A percentile compares a stretch with the other conserved stretches of the same genome.
phyloP scores from a whole-genome alignment of 2,888 invertebrate species.

The Lepas anatifera region DNA sequence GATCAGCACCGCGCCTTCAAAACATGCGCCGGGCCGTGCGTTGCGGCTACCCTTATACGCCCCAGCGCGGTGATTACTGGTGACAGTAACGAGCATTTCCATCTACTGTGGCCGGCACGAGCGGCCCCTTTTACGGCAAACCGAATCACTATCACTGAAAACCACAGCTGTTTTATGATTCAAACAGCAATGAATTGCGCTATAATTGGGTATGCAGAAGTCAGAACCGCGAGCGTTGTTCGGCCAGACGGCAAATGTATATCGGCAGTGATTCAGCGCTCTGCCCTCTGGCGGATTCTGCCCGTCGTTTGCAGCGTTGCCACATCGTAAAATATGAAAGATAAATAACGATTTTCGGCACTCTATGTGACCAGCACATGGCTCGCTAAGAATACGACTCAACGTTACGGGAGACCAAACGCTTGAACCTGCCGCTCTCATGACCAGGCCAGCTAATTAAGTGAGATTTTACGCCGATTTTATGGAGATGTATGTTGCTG shows the following conservation, averaged over 20 bases:
- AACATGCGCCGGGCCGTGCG: not conserved
- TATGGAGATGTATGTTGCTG: not conserved
- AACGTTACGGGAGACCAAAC: not conserved
- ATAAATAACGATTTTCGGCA: constrained; percentile 5
- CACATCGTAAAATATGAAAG: constrained; percentile 11
- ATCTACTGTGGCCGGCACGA: not conserved
- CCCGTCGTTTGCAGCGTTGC: not conserved
- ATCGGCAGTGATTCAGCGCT: not conserved
- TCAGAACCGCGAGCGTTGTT: not conserved
- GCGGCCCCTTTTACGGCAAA: constrained; percentile 3
- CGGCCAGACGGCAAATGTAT: not conserved
- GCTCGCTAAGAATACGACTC: not conserved
- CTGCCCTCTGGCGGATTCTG: too few relatives aligned
- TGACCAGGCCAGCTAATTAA: not conserved
- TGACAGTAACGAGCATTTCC: not conserved
- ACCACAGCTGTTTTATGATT: not conserved
- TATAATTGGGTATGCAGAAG: constrained; percentile 10
- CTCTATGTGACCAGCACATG: not conserved
- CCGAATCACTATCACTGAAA: constrained; percentile 7
- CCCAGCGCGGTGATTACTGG: not conserved
- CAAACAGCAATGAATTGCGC: not conserved
- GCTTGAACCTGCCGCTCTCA: not conserved
- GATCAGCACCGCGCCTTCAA: not conserved
- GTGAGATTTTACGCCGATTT: constrained; percentile 2
- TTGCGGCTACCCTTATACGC: not conserved